phyloP scores from a whole-genome alignment of 2,113 vertebrate species.

The Illadopsis cleaveri region DNA sequence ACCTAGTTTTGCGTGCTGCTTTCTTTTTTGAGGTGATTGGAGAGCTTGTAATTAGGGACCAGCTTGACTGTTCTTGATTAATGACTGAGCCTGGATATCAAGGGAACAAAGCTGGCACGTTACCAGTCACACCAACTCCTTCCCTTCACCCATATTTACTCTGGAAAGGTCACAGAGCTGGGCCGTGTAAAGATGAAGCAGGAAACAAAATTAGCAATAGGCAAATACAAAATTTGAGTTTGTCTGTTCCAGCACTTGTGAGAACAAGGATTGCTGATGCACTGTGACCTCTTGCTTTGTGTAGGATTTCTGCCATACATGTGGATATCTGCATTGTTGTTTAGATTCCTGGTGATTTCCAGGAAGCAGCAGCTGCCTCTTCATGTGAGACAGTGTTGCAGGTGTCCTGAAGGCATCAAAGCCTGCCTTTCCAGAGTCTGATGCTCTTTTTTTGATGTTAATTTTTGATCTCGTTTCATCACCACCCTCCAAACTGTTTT shows the following conservation, averaged over 20 bases:
- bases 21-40: slow-evolving; percentile 20
- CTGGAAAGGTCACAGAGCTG: background rate
- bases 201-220: background rate
- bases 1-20: background rate
- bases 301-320: background rate
- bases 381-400: background rate
- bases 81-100: background rate
- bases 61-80: slow-evolving; percentile 25
- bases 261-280: background rate
- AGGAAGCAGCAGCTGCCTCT: background rate
- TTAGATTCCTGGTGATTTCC: background rate
- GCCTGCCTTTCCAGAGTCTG: background rate
- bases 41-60: slow-evolving; percentile 17
- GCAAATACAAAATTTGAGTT: background rate
- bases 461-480: background rate
- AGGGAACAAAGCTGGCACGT: slow-evolving; percentile 3
- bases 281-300: background rate
- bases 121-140: background rate
- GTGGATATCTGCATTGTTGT: background rate
- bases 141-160: background rate
- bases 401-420: background rate
- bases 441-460: background rate
- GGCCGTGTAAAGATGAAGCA: background rate
- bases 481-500: background rate
- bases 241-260: background rate